Evolutionary conservation across 2,113 vertebrate genomes (phyloP).

Genomic region (Xiphophorus hellerii): DNA sequence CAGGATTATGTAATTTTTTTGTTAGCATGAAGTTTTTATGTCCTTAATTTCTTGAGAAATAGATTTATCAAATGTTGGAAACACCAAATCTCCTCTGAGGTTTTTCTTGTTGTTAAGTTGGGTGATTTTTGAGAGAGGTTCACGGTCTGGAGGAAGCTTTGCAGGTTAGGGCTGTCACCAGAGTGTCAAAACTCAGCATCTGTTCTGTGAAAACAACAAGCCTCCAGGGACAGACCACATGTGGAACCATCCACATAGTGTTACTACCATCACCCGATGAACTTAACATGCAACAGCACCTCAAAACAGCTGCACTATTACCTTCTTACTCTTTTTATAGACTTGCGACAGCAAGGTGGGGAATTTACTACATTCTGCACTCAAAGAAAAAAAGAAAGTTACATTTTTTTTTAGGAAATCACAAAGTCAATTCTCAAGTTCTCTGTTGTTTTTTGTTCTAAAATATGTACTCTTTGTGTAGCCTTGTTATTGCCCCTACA

Average conservation of each 20-base stretch:
- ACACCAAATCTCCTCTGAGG: not conserved
- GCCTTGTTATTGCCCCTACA: conserved; percentile 17
- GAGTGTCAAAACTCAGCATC: conserved; percentile 16
- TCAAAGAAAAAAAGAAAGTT: not conserved
- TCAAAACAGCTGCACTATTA: not conserved
- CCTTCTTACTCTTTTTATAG: too few relatives aligned
- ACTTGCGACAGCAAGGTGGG: not conserved
- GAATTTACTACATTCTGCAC: not conserved
- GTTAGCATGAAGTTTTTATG: not conserved
- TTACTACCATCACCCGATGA: not conserved
- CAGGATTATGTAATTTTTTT: too few relatives aligned
- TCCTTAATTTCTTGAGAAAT: not conserved
- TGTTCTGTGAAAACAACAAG: conserved; percentile 29
- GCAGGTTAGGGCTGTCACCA: conserved; percentile 16
- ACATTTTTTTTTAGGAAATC: not conserved
- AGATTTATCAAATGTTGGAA: not conserved
- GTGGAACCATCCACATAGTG: not conserved
- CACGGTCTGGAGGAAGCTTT: conserved; percentile 7
- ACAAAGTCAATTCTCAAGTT: not conserved
- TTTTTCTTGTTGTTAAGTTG: not conserved
- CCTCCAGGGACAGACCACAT: conserved; percentile 10
- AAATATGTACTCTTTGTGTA: conserved; percentile 13
- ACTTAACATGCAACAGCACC: not conserved
- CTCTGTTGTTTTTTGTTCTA: not conserved
- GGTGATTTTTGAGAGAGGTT: not conserved